Percentiles rank a stretch among this genome's conserved stretches.
phyloP scores from a whole-genome alignment of 2,797 vertebrate genomes.

The Tapera naevia region DNA sequence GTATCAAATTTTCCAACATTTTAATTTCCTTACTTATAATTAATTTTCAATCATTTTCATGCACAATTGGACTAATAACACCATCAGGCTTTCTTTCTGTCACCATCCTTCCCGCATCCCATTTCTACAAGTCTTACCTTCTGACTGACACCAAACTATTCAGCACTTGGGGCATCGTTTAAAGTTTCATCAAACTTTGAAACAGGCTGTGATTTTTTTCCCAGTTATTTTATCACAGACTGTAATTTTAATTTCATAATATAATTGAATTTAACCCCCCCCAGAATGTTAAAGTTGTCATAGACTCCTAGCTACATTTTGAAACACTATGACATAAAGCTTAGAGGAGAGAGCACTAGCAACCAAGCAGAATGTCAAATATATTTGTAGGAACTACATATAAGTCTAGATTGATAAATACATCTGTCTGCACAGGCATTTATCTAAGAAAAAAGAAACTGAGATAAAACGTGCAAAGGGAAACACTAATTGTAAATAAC shows the following conservation, averaged over 20 bases:
- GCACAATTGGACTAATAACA: not conserved
- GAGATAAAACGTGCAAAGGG: not conserved
- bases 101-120: not conserved
- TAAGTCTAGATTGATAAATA: conserved; percentile 27
- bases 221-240: not conserved
- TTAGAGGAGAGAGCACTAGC: not conserved
- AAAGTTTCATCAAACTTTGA: not conserved
- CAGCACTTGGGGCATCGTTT: not conserved
- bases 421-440: not conserved
- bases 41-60: not conserved
- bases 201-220: not conserved
- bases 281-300: not conserved
- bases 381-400: not conserved
- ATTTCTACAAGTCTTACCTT: not conserved
- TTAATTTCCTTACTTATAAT: not conserved
- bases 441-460: conserved; percentile 29
- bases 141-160: not conserved
- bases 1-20: not conserved
- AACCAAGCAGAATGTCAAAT: not conserved
- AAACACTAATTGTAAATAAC: conserved; percentile 53
- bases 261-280: not conserved
- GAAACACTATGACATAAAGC: not conserved
- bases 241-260: not conserved
- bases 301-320: not conserved
- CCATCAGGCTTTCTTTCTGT: not conserved